Base-by-base conservation (phyloP, 2,888 invertebrate genomes). In the Pristionchus fissidentatus region DNA sequence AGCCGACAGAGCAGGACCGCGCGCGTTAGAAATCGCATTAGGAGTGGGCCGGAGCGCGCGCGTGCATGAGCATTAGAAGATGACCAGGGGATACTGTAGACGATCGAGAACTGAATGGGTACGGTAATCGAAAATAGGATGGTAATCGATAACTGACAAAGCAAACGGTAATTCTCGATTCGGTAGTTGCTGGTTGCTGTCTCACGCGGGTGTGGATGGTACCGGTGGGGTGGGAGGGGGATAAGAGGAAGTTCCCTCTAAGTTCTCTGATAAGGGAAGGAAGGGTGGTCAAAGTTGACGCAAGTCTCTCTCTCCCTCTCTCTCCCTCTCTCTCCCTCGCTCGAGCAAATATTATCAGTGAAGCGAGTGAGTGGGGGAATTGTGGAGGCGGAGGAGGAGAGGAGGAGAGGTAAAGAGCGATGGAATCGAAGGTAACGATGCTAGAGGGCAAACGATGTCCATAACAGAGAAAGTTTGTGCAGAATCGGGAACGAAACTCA, bases 291-390 rank as follows among this genome's bases (percentile, higher is more conserved):
- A 66, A 38, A 66, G 66, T 66, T 66, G 66, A 66, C 66, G 66
- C 66, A 66, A 66, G 66, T 66, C 66, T 62, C 60, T 32, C 60
- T 62, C 60, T 1, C 29, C 57, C 29, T 19, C 57, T 66, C 35
- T 38, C 66, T 66, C 38, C 35, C 66, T 15, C 66, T 22, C 62
- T 29, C 57, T 60, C 38, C 5, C 29, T n/a, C 66, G 22, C 66
- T 66, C 66, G 66, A 66, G 66, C 66, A 66, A 66, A 66, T 66
- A 66, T 66, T 66, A 66, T 66, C 66, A 66, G 10, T 66, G 66
- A 66, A 10, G 60, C 60, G 60, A 15, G n/a, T n/a, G n/a, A n/a
- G n/a, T n/a, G n/a, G n/a, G n/a, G n/a, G n/a, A n/a, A n/a, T n/a
- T n/a, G n/a, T n/a, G n/a, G n/a, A n/a, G n/a, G n/a, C n/a, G 29